Evolutionary conservation across 2,888 invertebrate species (phyloP), one percentile per base, ranked within the genome.

Genomic region (Branchipolynoe longqiensis): DNA sequence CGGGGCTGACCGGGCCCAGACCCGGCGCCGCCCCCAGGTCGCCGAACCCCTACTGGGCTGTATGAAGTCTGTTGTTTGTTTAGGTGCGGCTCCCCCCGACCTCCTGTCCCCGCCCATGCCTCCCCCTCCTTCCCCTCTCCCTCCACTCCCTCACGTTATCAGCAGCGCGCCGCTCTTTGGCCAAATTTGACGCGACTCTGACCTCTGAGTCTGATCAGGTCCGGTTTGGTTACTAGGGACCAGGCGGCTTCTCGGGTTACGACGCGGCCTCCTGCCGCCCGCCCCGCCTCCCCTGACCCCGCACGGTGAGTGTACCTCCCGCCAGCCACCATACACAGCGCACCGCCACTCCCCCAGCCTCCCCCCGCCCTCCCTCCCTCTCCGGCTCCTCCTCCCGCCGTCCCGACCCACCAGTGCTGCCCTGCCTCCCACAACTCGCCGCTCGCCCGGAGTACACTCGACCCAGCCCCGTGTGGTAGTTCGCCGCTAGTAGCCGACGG

Each of bases 151-250:
- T 3, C 69, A 31, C 69, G 48, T 41, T 38, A 41, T 18, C 4
- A 25, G 33, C 33, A 25, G 25, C 41, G 22, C 74, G 22, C 74
- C 74, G 12, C 14, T 48, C 48, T 48, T 48, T 78, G 78, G 78
- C 78, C 78, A 78, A 78, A 78, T 78, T 78, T 78, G 78, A 78
- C 78, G 41, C 41, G 54, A 33, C 12, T 8, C 48, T 78, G 78
- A 78, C 78, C 78, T 69, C 78, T 48, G 78, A 78, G 48, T 48
- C 12, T 6, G 31, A 48, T 54, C 48, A 18, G 54, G 54, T 48
- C 41, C 48, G 54, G 78, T 48, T 78, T 28, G 31, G 48, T 78
- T 78, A 78, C 78, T 28, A 6, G 25, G 48, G 41, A 33, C 25
- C 6, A 48, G 28, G 78, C 54, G 69, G 69, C 48, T 12, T 22